Conservation (phyloP, 2,113 vertebrate species). For the Embiotoca jacksoni region DNA sequence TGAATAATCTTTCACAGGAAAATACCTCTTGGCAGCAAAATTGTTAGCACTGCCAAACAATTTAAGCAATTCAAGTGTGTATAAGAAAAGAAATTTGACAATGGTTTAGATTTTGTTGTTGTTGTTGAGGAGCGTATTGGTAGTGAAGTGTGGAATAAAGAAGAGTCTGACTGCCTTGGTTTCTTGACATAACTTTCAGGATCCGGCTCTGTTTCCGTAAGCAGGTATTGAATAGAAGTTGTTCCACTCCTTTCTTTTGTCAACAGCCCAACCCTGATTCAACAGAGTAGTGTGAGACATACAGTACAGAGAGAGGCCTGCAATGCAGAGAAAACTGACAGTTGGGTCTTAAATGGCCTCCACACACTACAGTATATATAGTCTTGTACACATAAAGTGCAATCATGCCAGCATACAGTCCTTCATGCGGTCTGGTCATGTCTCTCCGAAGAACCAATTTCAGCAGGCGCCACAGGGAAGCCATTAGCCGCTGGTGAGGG, state of each 20-base stretch:
- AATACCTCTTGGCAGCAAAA: too few relatives aligned
- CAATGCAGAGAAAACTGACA: conserved; percentile 27
- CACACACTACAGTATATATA: not conserved
- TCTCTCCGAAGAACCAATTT: not conserved
- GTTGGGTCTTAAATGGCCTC: not conserved
- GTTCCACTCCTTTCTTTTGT: conserved; percentile 45
- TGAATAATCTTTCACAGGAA: too few relatives aligned
- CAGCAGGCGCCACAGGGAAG: not conserved
- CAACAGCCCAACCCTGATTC: conserved; percentile 57
- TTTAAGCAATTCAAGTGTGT: not conserved
- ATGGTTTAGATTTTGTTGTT: not conserved
- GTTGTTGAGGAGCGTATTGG: not conserved
- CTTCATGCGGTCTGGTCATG: conserved; percentile 2
- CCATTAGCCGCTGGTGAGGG: not conserved
- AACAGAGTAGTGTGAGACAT: conserved; percentile 10
- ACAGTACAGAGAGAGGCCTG: conserved; percentile 5
- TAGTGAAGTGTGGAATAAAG: not conserved
- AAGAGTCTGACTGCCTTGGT: not conserved
- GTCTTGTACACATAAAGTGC: not conserved
- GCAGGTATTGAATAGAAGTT: not conserved
- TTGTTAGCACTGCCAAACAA: too few relatives aligned
- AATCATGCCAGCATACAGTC: not conserved
- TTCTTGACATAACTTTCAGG: not conserved
- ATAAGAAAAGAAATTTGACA: not conserved
- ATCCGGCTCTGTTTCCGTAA: conserved; percentile 8